phyloP scores from a whole-genome alignment of 53 echinoderm and acorn worm genomes.

The Paracentrotus lividus region DNA sequence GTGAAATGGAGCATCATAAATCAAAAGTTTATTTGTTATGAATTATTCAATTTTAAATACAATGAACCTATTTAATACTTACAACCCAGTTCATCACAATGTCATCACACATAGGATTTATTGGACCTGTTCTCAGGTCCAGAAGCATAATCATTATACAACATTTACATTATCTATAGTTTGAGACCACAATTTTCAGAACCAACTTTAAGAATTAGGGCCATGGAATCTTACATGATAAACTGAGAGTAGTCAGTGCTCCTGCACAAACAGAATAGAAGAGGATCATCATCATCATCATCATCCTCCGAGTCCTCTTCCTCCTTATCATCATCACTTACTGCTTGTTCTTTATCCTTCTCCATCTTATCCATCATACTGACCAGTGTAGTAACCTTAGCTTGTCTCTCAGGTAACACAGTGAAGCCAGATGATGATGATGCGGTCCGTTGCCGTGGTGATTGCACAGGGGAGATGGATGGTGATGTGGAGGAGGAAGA shows the following conservation, averaged over 20 bases:
- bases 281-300: conserved; percentile 63
- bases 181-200: too few relatives aligned
- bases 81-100: too few relatives aligned
- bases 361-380: conserved; percentile 88
- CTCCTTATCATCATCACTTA: conserved; percentile 77
- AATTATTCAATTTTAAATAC: too few relatives aligned
- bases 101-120: too few relatives aligned
- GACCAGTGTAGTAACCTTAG: conserved; percentile 87
- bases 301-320: conserved; percentile 64
- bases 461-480: not conserved
- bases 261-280: conserved; percentile 87
- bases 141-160: too few relatives aligned
- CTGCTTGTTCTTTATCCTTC: conserved; percentile 74
- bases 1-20: too few relatives aligned
- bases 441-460: not conserved
- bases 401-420: conserved; percentile 79
- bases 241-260: conserved; percentile 88
- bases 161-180: too few relatives aligned
- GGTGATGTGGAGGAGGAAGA: not conserved
- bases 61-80: too few relatives aligned
- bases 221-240: conserved; percentile 85
- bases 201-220: not conserved
- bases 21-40: too few relatives aligned
- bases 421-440: not conserved
- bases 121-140: too few relatives aligned